phyloP scores from a whole-genome alignment of 2,797 vertebrate genomes.

The Gallinago solitaria region DNA sequence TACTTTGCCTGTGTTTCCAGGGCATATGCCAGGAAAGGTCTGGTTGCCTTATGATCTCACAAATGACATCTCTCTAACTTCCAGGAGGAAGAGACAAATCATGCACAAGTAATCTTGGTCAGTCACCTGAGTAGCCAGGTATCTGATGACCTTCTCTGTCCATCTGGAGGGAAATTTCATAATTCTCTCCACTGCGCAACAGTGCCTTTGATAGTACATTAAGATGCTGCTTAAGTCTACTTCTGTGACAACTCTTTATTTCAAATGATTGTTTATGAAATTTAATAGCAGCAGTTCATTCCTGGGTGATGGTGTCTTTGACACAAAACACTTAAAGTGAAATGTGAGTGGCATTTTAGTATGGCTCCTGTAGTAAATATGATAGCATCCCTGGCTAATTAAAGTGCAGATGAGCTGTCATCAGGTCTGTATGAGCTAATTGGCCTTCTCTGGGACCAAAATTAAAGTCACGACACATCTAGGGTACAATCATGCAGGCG shows the following conservation, averaged over 20 bases:
- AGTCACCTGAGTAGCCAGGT: no score
- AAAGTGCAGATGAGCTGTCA: slow-evolving; percentile 12
- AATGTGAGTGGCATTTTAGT: not conserved
- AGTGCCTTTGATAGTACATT: not conserved
- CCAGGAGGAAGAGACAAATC: not conserved
- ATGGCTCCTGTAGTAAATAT: not conserved
- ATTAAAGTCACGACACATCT: not conserved
- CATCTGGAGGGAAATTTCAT: not conserved
- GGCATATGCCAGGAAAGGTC: not conserved
- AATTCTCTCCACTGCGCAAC: not conserved
- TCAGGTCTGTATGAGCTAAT: not conserved
- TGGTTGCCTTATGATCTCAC: not conserved
- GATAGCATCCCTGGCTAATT: not conserved
- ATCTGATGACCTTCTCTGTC: not conserved
- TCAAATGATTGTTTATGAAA: not conserved
- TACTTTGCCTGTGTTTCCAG: rapidly evolving
- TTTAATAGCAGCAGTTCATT: not conserved
- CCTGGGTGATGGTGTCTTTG: not conserved
- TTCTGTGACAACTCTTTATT: not conserved
- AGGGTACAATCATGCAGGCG: not conserved
- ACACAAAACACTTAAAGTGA: not conserved
- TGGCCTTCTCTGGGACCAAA: slow-evolving; percentile 14
- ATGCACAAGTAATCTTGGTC: not conserved
- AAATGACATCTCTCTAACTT: not conserved
- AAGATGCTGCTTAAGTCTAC: not conserved